Conservation (phyloP, 2,113 vertebrate genomes). For the Otolemur garnettii region DNA sequence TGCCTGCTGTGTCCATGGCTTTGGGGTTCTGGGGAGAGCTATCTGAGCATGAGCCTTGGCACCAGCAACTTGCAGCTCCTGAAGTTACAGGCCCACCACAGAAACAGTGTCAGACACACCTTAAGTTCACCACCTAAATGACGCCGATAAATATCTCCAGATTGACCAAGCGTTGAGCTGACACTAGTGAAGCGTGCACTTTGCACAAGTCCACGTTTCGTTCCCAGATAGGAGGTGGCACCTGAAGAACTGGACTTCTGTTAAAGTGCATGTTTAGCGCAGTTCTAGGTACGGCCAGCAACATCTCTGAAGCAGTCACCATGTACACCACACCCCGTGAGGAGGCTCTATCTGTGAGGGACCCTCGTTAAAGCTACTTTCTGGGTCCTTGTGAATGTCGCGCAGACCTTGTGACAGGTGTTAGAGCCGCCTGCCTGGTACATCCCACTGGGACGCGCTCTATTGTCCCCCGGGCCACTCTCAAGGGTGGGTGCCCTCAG, state of each 20-base stretch:
- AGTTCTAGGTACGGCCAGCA: neutral
- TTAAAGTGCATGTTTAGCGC: neutral
- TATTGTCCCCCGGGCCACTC: conserved; percentile 52
- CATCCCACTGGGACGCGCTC: neutral
- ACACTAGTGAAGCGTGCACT: neutral
- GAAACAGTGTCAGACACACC: neutral
- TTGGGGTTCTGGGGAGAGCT: neutral
- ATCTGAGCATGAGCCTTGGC: neutral
- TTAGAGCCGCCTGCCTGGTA: conserved; percentile 36
- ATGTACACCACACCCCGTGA: neutral
- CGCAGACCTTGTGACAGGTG: conserved; percentile 64
- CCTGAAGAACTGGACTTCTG: neutral
- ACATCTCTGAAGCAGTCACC: neutral
- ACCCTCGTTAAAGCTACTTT: conserved; percentile 42
- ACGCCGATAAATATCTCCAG: neutral
- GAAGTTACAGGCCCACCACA: neutral
- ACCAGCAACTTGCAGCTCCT: neutral
- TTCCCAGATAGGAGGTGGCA: neutral
- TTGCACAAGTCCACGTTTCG: neutral
- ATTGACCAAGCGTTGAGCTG: neutral
- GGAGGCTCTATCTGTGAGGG: neutral
- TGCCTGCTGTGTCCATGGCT: neutral
- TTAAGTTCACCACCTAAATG: neutral
- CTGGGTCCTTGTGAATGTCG: conserved; percentile 55
- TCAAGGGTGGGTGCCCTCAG: conserved; percentile 20